A percentile compares a stretch with the other conserved stretches of the same genome.
Evolutionary conservation across 2,113 vertebrate species (phyloP).

Genomic region (Dipodomys spectabilis): DNA sequence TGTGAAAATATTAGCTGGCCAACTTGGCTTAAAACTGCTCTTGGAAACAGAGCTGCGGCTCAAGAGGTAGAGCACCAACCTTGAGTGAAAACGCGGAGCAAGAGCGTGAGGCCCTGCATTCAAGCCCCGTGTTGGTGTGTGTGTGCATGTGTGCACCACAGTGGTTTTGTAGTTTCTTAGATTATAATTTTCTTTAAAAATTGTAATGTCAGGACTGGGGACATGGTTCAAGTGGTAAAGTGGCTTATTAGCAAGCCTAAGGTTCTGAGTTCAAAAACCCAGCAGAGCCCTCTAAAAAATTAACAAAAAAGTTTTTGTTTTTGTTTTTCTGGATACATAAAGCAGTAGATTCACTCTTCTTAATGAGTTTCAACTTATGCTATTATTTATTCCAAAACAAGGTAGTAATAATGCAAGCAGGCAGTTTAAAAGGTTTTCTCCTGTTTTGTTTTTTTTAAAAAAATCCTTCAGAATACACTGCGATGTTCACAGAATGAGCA

Average conservation of each 20-base stretch:
- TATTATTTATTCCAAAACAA: conserved; percentile 79
- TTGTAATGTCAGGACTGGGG: neutral
- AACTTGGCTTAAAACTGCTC: conserved; percentile 28
- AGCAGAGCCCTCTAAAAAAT: no score
- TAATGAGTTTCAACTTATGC: conserved; percentile 73
- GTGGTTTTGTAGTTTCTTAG: neutral
- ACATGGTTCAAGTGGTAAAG: neutral
- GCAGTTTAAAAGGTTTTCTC: conserved; percentile 78
- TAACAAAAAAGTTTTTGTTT: no score
- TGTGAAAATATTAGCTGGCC: conserved; percentile 10
- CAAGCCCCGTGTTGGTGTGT: no score
- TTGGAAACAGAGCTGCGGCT: no score
- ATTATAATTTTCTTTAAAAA: conserved; percentile 62
- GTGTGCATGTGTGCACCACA: no score
- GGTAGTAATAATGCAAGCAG: conserved; percentile 72
- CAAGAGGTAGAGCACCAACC: no score
- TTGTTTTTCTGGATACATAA: conserved; percentile 62
- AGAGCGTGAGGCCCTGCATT: no score
- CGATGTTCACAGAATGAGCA: conserved; percentile 83
- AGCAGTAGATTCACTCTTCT: conserved; percentile 56
- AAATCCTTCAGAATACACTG: conserved; percentile 72
- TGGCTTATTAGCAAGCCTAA: no score
- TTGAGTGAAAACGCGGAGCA: no score
- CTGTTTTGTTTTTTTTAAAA: conserved; percentile 52
- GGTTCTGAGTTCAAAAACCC: no score